Evolutionary conservation across 1,140 invertebrate species (phyloP).

Genomic region (Frieseomelitta varia): DNA sequence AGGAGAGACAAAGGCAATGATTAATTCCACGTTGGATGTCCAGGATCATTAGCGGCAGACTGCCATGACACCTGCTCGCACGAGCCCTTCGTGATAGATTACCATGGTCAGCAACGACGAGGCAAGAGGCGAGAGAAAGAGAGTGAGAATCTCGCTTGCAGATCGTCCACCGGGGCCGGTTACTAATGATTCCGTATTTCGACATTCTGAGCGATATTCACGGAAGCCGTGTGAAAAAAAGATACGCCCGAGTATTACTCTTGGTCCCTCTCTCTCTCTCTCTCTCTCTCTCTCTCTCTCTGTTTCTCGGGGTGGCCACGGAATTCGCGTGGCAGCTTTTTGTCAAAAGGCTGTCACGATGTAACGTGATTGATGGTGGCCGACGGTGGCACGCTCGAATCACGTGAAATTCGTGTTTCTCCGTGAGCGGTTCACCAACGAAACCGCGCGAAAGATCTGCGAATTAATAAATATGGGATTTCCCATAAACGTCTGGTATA

Average conservation of each 20-base stretch:
- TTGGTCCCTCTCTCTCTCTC: neutral
- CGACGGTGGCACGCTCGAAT: conserved; percentile 34
- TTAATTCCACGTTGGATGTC: conserved; percentile 77
- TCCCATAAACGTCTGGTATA: too few species aligned
- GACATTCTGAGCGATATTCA: conserved; percentile 72
- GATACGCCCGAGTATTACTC: conserved; percentile 57
- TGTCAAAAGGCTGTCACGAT: conserved; percentile 70
- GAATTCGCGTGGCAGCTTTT: conserved; percentile 72
- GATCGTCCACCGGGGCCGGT: conserved; percentile 63
- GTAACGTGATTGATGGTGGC: conserved; percentile 66
- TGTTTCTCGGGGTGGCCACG: conserved; percentile 61
- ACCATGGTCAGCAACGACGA: conserved; percentile 54
- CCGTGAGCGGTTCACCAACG: conserved; percentile 18
- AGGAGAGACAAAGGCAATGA: conserved; percentile 77
- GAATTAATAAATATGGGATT: conserved; percentile 51
- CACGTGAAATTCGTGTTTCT: conserved; percentile 48
- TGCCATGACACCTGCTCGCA: conserved; percentile 77
- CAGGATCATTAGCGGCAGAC: conserved; percentile 77
- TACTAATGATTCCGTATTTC: conserved; percentile 80
- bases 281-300: too few species aligned
- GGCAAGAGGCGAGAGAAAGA: conserved; percentile 36
- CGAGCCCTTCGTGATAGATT: conserved; percentile 80
- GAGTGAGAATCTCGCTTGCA: conserved; percentile 51
- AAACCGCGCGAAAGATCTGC: conserved; percentile 46
- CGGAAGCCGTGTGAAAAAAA: conserved; percentile 64